Base-by-base conservation (phyloP, 2,888 invertebrate species). In the Listrodromus nycthemerus region DNA sequence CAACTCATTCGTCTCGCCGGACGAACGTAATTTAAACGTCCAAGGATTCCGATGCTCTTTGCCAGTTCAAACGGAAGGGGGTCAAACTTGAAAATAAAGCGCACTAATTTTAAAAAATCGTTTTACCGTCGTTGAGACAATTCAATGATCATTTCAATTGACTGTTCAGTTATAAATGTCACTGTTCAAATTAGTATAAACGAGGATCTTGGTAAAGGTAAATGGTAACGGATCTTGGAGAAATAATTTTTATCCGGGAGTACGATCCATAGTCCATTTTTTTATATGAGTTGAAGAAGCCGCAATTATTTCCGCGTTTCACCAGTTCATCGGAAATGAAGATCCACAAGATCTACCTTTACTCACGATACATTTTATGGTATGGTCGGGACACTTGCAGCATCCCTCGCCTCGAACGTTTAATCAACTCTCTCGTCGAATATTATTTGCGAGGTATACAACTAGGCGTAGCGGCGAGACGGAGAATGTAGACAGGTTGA, bases 301-400 rank as follows among this genome's bases (percentile, higher is more conserved):
- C 16, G 27, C 27, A 52, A 52, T 66, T 27, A 73, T 73, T 73
- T 79, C 71, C 79, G 71, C 71, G 65, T 79, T 79, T 79, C 79
- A 66, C 71, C 71, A 24, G 21, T 21, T n/a, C 41, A 71, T 79
- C 71, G 79, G 79, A 79, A 79, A 71, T 73, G 71, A 79, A 73
- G 73, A 73, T 66, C 45, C 1, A 48, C 27, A 45, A 41, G 45
- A 61, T 73, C 16, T 16, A 27, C 27, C 50, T 45, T 19, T 66
- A 10, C 37, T 45, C 55, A 45, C 63, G 74, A 74, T 79, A 19
- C 37, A 52, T 61, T 24, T 21, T 10, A 61, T 13, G 21, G 41
- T 13, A 45, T 45, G 16, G 41, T 33, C 33, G 50, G 41, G 67
- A 65, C 24, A 52, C 33, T 21, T 24, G 27, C 70, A 50, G 52